Evolutionary conservation across 2,888 invertebrate genomes (phyloP), one percentile per base, ranked within the genome.

Genomic region (Slavum lentiscoides): DNA sequence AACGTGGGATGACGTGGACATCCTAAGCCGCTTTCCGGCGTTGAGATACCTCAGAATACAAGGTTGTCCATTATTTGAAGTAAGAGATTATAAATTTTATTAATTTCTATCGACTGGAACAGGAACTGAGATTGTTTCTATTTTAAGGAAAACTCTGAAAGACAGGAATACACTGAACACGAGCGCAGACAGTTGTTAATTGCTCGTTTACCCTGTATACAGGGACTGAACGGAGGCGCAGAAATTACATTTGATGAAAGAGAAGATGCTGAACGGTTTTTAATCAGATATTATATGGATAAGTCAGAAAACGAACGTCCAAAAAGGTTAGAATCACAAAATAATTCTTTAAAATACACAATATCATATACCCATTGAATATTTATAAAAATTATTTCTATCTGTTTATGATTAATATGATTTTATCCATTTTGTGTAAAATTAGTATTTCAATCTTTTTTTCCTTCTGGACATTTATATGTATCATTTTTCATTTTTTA

Each of bases 241-340:
- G 90, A 90, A n/a, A 94, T 97, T 84, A 91, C 92, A 58, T 89
- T 89, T 0, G 93, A 94, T 84, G 97, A 97, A 86, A 89, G 96
- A 82, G 96, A 96, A 87, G 93, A 95, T 85, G 94, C 97, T 19
- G 97, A 97, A 86, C 89, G 97, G 82, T 94, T 96, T 83, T 97
- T 97, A 87, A 94, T 97, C 84, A 90, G 97, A 82, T 92, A 94
- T 86, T 97, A 94, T 86, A 93, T 95, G 93, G 93, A 95, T 86
- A 92, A 93, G 85, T 92, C 94, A 1, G 93, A 93, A 87, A 91
- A 92, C 81, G 93, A 94, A 85, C 89, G 93, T 59, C 95, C 95
- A 15, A 91, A 92, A 84, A 92, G 94, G 93, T 92, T 84, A 39
- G 17, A 23, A 13, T 49, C 49, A 15, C 49, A 0, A 49, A 49